A percentile compares a stretch with the other conserved stretches of the same genome.
These are phyloP conservation scores for Ooceraea biroi DNA, from an alignment of 1,140 invertebrate species.

Conservation along the genomic window DNA sequence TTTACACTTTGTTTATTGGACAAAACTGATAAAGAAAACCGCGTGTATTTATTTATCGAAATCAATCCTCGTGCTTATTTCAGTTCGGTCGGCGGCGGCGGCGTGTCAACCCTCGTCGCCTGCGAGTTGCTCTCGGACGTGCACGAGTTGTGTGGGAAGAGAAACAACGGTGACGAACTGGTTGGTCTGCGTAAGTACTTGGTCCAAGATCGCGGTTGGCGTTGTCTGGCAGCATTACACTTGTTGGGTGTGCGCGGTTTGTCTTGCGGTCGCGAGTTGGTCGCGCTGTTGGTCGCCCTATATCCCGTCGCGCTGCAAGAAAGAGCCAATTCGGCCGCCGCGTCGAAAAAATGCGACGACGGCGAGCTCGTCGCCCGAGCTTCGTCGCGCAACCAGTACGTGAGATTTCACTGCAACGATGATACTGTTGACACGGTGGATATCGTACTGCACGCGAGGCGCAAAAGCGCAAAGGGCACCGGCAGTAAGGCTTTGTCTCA, in stretches of 20 bases:
- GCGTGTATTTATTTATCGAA: constrained; percentile 1
- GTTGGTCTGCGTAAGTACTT: constrained; percentile 86
- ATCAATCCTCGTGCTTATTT: constrained; percentile 56
- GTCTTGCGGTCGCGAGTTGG: constrained; percentile 88
- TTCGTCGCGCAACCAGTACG: constrained; percentile 76
- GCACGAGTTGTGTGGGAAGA: constrained; percentile 86
- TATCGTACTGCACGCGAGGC: constrained; percentile 76
- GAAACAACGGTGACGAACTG: constrained; percentile 83
- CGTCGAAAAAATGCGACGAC: neutral
- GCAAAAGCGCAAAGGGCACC: constrained; percentile 28
- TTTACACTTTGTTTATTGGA: neutral
- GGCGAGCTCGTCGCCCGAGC: neutral
- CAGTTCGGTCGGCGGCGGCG: constrained; percentile 84
- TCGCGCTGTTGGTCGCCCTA: constrained; percentile 88
- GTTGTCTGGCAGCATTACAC: constrained; percentile 87
- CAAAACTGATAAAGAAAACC: constrained; percentile 40
- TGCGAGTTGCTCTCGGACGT: constrained; percentile 89
- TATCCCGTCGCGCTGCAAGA: constrained; percentile 85
- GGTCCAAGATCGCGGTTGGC: constrained; percentile 88
- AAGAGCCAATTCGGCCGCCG: neutral
- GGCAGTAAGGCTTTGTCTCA: constrained; percentile 5
- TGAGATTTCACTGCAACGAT: constrained; percentile 80
- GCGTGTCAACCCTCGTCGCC: constrained; percentile 87
- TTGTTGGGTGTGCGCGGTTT: constrained; percentile 87
- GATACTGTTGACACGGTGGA: constrained; percentile 81